These are phyloP conservation scores for Megalops atlanticus DNA, from an alignment of 2,113 vertebrate genomes.

Conservation along the genomic window DNA sequence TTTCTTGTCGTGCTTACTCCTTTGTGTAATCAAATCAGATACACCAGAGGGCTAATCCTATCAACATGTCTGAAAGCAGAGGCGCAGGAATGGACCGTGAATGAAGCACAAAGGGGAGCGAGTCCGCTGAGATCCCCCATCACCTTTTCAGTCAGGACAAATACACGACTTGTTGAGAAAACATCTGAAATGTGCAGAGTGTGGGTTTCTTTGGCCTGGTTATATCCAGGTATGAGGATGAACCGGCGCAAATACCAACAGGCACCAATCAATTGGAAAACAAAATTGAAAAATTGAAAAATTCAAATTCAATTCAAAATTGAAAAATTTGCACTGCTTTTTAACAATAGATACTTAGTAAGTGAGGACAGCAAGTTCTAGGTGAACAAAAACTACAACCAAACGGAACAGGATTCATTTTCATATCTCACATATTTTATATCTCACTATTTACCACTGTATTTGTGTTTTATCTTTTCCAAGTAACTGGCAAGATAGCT, in stretches of 20 bases:
- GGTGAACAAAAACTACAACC: not conserved
- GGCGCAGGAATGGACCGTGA: not conserved
- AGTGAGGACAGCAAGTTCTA: not conserved
- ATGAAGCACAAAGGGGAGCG: not conserved
- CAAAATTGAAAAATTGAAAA: not conserved
- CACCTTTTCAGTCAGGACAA: not conserved
- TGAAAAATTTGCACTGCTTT: no score
- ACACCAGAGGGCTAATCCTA: not conserved
- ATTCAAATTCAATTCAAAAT: no score
- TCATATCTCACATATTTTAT: not conserved
- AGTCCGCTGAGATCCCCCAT: not conserved
- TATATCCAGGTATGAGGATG: not conserved
- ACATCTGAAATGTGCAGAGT: not conserved
- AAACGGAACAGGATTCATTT: not conserved
- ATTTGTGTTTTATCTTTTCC: not conserved
- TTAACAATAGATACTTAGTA: no score
- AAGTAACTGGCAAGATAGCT: no score
- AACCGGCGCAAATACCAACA: not conserved
- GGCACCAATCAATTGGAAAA: not conserved
- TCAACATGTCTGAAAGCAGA: not conserved
- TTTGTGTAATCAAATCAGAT: slow-evolving; percentile 24
- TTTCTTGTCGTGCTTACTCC: not conserved
- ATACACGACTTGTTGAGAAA: not conserved
- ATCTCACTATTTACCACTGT: no score
- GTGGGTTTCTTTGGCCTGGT: not conserved